Conservation (phyloP, 2,888 invertebrate genomes). For the Eristalis intricaria region DNA sequence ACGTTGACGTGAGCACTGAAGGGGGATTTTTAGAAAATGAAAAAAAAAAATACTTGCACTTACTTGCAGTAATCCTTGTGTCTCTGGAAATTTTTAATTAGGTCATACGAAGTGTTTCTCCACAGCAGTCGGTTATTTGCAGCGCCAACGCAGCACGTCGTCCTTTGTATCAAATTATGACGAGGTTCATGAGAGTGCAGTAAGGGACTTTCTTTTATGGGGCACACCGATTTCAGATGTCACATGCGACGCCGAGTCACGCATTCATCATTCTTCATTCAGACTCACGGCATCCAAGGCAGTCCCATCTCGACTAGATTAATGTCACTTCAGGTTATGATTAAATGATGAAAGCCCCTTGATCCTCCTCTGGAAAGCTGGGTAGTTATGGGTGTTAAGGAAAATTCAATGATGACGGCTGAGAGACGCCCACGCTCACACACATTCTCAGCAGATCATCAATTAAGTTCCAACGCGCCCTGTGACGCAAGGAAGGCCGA, state of each 20-base stretch:
- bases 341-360: constrained; percentile 55
- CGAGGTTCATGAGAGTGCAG: background rate
- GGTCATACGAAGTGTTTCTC: constrained; percentile 25
- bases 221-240: background rate
- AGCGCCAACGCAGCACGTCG: background rate
- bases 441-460: constrained; percentile 33
- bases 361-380: constrained; percentile 46
- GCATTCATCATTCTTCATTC: background rate
- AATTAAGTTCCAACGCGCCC: constrained; percentile 34
- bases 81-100: constrained; percentile 47
- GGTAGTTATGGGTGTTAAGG: constrained; percentile 49
- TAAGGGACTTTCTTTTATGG: background rate
- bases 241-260: background rate
- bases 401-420: constrained; percentile 1
- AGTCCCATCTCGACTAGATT: constrained; percentile 32
- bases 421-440: background rate
- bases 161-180: background rate
- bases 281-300: background rate
- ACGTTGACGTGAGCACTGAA: background rate
- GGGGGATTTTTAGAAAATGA: constrained; percentile 2
- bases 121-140: background rate
- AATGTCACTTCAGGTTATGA: constrained; percentile 52
- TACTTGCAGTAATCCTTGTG: background rate
- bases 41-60: background rate
- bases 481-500: background rate